Conservation (phyloP, 2,113 vertebrate genomes). For the Calyptomena viridis region DNA sequence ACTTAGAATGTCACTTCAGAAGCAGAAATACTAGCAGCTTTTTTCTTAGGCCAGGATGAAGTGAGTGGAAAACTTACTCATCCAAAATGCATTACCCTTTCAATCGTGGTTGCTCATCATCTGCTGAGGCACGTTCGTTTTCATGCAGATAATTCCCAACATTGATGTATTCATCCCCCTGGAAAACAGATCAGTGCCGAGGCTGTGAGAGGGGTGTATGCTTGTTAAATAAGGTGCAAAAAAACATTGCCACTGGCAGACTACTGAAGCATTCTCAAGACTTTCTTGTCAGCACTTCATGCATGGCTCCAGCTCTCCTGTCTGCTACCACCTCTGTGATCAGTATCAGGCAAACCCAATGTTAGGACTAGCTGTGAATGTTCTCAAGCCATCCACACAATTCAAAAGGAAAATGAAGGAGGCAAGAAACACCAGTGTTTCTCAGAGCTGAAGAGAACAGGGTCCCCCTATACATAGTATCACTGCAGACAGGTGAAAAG, state of each 20-base stretch:
- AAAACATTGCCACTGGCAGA: background rate
- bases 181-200: constrained; percentile 16
- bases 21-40: background rate
- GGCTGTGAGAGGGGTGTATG: background rate
- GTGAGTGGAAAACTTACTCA: background rate
- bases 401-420: background rate
- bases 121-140: background rate
- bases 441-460: background rate
- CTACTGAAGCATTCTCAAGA: background rate
- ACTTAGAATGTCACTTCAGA: background rate
- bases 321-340: background rate
- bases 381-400: background rate
- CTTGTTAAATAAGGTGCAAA: background rate
- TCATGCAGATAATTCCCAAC: constrained; percentile 33
- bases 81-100: constrained; percentile 69
- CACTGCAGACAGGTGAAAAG: rapidly evolving
- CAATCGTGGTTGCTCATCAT: background rate
- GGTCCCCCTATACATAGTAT: background rate
- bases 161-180: constrained; percentile 60
- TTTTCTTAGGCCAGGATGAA: background rate
- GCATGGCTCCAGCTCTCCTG: background rate
- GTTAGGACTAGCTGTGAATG: background rate
- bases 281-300: rapidly evolving
- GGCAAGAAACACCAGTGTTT: rapidly evolving
- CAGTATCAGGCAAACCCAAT: background rate